These are phyloP conservation scores for Notolabrus celidotus DNA, from an alignment of 2,797 vertebrate species.

Conservation along the genomic window DNA sequence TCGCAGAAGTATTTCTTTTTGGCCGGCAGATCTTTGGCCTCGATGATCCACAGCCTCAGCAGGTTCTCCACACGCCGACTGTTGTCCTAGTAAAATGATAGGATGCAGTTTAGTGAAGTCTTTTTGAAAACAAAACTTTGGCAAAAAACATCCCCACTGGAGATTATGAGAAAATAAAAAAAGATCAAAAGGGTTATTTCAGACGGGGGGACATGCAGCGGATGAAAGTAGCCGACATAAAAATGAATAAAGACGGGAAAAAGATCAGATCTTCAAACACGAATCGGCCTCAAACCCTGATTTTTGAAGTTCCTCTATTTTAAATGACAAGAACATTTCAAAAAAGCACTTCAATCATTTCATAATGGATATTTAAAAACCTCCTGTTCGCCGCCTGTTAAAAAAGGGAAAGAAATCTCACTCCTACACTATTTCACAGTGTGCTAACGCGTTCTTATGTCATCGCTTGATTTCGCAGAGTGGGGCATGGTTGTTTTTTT, in stretches of 20 bases:
- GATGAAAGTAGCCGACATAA: neutral
- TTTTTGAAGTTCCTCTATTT: neutral
- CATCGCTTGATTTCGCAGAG: slow-evolving; percentile 46
- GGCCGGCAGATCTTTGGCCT: slow-evolving; percentile 98
- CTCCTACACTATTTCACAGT: slow-evolving; percentile 42
- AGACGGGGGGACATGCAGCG: neutral
- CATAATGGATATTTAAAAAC: slow-evolving; percentile 18
- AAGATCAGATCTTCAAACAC: neutral
- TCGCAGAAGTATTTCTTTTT: slow-evolving; percentile 99
- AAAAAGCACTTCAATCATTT: slow-evolving; percentile 15
- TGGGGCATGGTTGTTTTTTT: slow-evolving; percentile 29
- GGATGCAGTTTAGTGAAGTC: slow-evolving; percentile 1
- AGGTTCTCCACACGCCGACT: slow-evolving; percentile 96
- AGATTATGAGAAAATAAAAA: neutral
- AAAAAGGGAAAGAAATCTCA: slow-evolving; percentile 16
- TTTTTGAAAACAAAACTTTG: neutral
- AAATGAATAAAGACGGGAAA: neutral
- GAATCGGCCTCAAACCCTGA: neutral
- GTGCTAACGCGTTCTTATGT: slow-evolving; percentile 45
- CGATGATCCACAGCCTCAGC: slow-evolving; percentile 97
- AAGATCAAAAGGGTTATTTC: neutral
- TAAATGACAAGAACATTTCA: slow-evolving; percentile 8
- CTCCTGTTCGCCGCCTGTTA: slow-evolving; percentile 13
- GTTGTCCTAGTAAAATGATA: slow-evolving; percentile 89
- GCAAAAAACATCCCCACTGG: neutral